phyloP scores from a whole-genome alignment of 1,140 invertebrate genomes.

The Magallana gigas region DNA sequence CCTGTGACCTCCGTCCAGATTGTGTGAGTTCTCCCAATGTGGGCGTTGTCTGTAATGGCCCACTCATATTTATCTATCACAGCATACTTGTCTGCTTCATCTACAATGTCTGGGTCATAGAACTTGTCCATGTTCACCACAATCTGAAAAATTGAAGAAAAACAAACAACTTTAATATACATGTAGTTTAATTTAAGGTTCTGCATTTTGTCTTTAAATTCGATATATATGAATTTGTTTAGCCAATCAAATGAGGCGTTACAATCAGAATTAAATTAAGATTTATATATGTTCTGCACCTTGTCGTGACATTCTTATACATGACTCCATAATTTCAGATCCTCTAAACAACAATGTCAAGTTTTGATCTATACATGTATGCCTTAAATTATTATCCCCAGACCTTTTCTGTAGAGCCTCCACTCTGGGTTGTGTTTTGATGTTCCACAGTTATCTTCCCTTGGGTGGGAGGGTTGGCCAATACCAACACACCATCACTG shows the following conservation, averaged over 20 bases:
- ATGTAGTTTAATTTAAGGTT: no score
- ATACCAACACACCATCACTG: conserved; percentile 61
- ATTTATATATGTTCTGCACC: no score
- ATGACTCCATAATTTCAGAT: no score
- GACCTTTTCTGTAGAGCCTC: conserved; percentile 44
- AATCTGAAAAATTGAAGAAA: conserved; percentile 43
- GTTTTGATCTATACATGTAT: no score
- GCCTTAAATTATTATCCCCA: not conserved
- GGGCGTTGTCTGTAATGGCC: conserved; percentile 53
- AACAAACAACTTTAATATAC: not conserved
- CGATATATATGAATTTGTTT: no score
- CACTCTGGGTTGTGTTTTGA: conserved; percentile 35
- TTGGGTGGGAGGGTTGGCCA: conserved; percentile 50
- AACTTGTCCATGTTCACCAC: conserved; percentile 47
- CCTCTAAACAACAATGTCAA: no score
- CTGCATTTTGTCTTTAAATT: no score
- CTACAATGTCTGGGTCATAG: conserved; percentile 54
- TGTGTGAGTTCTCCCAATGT: conserved; percentile 37
- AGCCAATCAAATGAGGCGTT: no score
- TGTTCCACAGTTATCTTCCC: conserved; percentile 54
- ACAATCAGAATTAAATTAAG: no score
- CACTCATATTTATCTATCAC: conserved; percentile 57
- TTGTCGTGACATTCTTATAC: no score
- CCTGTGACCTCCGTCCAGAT: conserved; percentile 38
- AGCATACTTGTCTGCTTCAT: conserved; percentile 33